Evolutionary conservation across 30 jellyfish, hydroid and myxozoan genomes (phyloP).

Genomic region (Nemopilema nomurai): DNA sequence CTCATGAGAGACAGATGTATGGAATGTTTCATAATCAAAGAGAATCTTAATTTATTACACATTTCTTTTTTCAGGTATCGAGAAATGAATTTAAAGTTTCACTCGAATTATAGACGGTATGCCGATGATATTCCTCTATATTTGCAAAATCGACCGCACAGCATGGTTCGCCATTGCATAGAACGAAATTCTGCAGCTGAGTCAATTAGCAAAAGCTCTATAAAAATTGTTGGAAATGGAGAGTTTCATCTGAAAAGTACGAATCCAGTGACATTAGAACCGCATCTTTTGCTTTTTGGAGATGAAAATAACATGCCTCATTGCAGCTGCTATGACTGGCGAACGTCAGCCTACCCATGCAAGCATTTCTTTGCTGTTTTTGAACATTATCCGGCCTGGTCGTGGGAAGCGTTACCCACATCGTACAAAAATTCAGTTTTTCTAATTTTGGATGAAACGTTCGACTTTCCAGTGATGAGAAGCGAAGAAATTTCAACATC

Average conservation of each 20-base stretch:
- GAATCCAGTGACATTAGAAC: slow-evolving; percentile 6
- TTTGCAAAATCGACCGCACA: slow-evolving; percentile 34
- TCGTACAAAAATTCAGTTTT: slow-evolving; percentile 9
- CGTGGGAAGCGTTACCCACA: slow-evolving; percentile 17
- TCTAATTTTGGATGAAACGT: slow-evolving; percentile 13
- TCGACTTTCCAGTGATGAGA: slow-evolving; percentile 19
- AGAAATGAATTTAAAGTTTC: neutral
- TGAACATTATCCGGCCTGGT: slow-evolving; percentile 16
- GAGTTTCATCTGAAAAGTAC: slow-evolving; percentile 10
- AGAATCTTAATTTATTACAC: neutral
- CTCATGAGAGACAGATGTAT: neutral
- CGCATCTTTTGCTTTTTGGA: slow-evolving; percentile 36
- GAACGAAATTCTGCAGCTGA: slow-evolving; percentile 15
- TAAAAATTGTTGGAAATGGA: slow-evolving; percentile 8
- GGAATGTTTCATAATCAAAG: neutral
- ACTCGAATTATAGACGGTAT: neutral
- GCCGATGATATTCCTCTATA: neutral
- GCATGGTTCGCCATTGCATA: slow-evolving; percentile 29
- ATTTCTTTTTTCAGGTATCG: neutral
- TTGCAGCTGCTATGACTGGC: slow-evolving; percentile 31
- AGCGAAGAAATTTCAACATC: slow-evolving; percentile 16
- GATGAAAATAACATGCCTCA: slow-evolving; percentile 41
- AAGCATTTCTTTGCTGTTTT: slow-evolving; percentile 13
- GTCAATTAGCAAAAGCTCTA: neutral
- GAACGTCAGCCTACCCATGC: slow-evolving; percentile 24